These are phyloP conservation scores for Cephus pulcher DNA, from an alignment of 2,888 invertebrate species.

Conservation along the genomic window DNA sequence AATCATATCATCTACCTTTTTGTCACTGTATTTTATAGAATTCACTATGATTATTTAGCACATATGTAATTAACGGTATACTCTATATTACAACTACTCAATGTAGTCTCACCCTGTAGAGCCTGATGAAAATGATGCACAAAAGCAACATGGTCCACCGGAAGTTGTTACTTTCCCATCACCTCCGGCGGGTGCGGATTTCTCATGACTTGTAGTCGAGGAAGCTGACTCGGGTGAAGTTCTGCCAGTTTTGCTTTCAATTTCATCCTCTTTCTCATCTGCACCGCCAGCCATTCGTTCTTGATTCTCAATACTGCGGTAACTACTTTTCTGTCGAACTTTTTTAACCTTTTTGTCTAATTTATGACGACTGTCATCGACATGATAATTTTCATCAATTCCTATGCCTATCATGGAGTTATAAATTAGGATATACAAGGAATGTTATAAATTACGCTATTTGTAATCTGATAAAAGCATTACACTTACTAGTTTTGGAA, in stretches of 20 bases:
- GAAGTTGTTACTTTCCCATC: neutral
- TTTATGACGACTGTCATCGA: neutral
- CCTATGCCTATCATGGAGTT: neutral
- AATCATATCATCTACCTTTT: slow-evolving; percentile 55
- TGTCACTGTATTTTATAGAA: slow-evolving; percentile 39
- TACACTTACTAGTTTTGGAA: neutral
- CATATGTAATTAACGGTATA: neutral
- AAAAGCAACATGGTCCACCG: slow-evolving; percentile 7
- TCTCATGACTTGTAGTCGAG: neutral
- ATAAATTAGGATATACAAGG: too few relatives aligned
- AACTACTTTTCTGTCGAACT: slow-evolving; percentile 18
- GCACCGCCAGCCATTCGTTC: slow-evolving; percentile 31
- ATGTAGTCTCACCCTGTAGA: slow-evolving; percentile 21
- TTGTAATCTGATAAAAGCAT: neutral
- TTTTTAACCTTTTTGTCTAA: slow-evolving; percentile 21
- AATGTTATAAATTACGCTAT: neutral
- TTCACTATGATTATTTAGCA: neutral
- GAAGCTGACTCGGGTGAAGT: neutral
- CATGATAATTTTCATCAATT: neutral
- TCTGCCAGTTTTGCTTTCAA: slow-evolving; percentile 5
- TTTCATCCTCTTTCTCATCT: slow-evolving; percentile 15
- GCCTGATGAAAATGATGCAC: slow-evolving; percentile 6
- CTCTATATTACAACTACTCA: neutral
- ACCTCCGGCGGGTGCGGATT: neutral
- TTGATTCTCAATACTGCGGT: slow-evolving; percentile 12